Evolutionary conservation across 2,888 invertebrate genomes (phyloP), one percentile per base, ranked within the genome.

Genomic region (Oscheius sp.): DNA sequence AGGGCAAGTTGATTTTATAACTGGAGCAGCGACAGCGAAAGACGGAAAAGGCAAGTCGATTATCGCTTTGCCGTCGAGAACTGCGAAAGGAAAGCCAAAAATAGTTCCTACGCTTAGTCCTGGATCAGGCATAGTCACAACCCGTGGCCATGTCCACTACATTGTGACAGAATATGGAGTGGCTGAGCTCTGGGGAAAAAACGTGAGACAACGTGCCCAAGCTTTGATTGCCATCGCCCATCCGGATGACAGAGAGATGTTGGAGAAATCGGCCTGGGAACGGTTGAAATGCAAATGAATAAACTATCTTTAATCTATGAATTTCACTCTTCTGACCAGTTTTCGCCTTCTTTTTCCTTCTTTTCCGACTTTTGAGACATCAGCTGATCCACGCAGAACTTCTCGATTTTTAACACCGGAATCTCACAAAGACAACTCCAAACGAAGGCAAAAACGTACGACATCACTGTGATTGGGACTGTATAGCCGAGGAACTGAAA

Each of bases 161-260:
- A 90, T 96, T 2, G 95, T 95, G 0, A 96, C 96, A 0, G 96
- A 96, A 87, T 90, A 92, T 78, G 96, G 96, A n/a, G 92, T 95
- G 77, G 95, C 95, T 0, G 89, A 91, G 68, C 89, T 96, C 61
- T 95, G 95, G 87, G 96, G 96, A 45, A 94, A 93, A 88, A 92
- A 92, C 17, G 90, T 95, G 58, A 90, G 95, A 1, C 95, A 96
- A 87, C 90, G 96, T 64, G 95, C 95, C 2, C 91, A 94, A 87
- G 94, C 92, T 71, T 90, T 96, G 3, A 95, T 96, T 84, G 42
- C 71, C 75, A 91, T 96, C 39, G 92, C 96, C 0, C 95, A 95
- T 87, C 96, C 96, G 0, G 91, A 93, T 86, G 94, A 95, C 83
- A 90, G 93, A 63, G 92, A 93, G 84, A 86, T 88, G 0, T 89